Base-by-base conservation (phyloP, 2,113 vertebrate genomes). In the Orthonyx spaldingii region DNA sequence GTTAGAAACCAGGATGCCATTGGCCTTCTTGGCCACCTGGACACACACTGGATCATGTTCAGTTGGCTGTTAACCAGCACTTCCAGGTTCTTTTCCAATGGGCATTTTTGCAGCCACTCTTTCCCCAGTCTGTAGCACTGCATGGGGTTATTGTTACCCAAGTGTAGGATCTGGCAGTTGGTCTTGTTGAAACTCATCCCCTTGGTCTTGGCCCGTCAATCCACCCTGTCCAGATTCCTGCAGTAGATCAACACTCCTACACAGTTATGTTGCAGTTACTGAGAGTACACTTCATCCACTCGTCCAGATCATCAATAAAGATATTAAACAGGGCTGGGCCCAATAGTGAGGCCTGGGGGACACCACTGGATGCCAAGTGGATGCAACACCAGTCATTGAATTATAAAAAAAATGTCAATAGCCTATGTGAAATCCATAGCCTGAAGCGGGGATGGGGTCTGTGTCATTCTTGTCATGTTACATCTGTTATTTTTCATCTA, bases 131-230 rank as follows among this genome's bases (percentile, higher is more conserved):
- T 52, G 14, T 23, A 59, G 44, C 5, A 5, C 6, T 26, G 18
- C 16, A 17, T 12, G 9, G 41, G 26, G 30, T 17, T 26, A 30
- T 27, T 72, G 12, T 10, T 6, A 42, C 17, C 11, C 47, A 69
- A 37, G 66, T 30, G 18, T 22, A 50, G n/a, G 18, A 69, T 13
- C 32, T 26, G 35, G 7, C 32, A 57, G 32, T 26, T 26, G 44
- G 16, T 66, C 42, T 42, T 57, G 24, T n/a, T 57, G 35, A 66
- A 26, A 41, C 14, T 35, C 39, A 26, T 7, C 13, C 7, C 35
- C 21, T 14, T 57, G 30, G 16, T 49, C 7, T 49, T 21, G 17
- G 13, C 52, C 35, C 1, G 2, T 18, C 0, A 0, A 27, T 21
- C 32, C 44, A 66, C 16, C 18, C 32, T 35, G 24, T 7, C 32